Evolutionary conservation across 1,140 invertebrate species (phyloP), one percentile per base, ranked within the genome.

Genomic region (Amphibalanus amphitrite): DNA sequence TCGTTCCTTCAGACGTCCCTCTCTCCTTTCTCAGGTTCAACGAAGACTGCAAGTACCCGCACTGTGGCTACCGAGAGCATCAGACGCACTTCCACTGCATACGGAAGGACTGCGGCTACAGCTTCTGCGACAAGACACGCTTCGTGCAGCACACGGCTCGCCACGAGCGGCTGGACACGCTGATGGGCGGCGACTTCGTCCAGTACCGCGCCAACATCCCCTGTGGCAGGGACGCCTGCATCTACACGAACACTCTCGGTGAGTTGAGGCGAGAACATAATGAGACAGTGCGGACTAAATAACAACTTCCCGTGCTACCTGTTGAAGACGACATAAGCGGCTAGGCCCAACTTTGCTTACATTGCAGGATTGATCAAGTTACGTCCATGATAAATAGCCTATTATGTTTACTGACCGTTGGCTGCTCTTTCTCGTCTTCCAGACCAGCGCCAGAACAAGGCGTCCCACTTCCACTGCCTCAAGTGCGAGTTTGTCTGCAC

Each of bases 31-130:
- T 59, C 72, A 84, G 89, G 65, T 97, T 95, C 81, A 96, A 95
- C 78, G 94, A 97, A 78, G 93, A 97, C 80, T 98, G 95, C 78
- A 85, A 88, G 69, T 95, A 95, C 76, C 84, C 87, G 64, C 88
- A 91, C 74, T 98, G 95, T 80, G 91, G 93, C 29, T 93, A 93
- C 77, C 84, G 93, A 59, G 93, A 96, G 76, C 94, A 95, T 78
- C 92, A 96, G 80, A 96, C 93, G 0, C 95, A 98, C 78, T 97
- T 96, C 82, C 95, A 98, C 79, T 98, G 95, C 79, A 89, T 91
- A 78, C 84, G 94, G 64, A 86, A 89, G 77, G 93, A 97, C 78
- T 98, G 95, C 77, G 92, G 93, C 13, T 97, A 97, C 77, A 93
- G 92, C 33, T 97, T 97, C 83, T 97, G 94, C 80, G 95, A 97